Evolutionary conservation across 2,113 vertebrate genomes (phyloP).

Genomic region (Antechinus flavipes): DNA sequence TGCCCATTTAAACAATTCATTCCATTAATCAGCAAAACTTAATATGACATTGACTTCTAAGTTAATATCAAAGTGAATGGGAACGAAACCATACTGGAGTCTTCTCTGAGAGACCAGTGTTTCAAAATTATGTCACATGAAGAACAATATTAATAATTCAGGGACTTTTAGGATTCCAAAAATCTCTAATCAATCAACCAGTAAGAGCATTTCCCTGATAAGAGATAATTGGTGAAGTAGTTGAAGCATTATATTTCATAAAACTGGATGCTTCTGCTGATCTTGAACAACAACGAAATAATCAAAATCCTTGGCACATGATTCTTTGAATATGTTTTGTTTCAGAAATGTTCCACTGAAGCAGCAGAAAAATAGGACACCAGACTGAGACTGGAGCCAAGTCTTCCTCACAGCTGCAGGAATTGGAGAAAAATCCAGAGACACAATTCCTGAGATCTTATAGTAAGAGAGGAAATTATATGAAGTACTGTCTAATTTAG

Average conservation of each 20-base stretch:
- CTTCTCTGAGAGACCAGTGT: background rate
- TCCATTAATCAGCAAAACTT: background rate
- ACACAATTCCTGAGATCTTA: background rate
- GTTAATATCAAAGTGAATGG: background rate
- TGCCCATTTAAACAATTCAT: background rate
- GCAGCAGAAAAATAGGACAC: slow-evolving; percentile 58
- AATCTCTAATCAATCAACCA: background rate
- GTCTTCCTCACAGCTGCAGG: slow-evolving; percentile 62
- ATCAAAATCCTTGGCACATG: slow-evolving; percentile 17
- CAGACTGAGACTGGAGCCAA: slow-evolving; percentile 44
- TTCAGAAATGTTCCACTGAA: slow-evolving; percentile 69
- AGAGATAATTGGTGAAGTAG: background rate
- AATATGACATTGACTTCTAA: background rate
- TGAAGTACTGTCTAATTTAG: background rate
- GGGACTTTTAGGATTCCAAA: background rate
- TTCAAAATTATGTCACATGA: background rate
- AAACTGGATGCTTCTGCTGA: slow-evolving; percentile 18
- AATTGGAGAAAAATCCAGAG: slow-evolving; percentile 25
- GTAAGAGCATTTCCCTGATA: background rate
- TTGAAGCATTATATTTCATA: background rate
- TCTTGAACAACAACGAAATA: slow-evolving; percentile 48
- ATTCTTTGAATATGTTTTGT: slow-evolving; percentile 40
- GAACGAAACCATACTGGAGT: background rate
- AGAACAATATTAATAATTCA: background rate
- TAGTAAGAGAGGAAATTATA: background rate